Percentiles rank a stretch among this genome's conserved stretches.
Conservation (phyloP, 2,113 vertebrate genomes). For the Cricetomys ansorgei region DNA sequence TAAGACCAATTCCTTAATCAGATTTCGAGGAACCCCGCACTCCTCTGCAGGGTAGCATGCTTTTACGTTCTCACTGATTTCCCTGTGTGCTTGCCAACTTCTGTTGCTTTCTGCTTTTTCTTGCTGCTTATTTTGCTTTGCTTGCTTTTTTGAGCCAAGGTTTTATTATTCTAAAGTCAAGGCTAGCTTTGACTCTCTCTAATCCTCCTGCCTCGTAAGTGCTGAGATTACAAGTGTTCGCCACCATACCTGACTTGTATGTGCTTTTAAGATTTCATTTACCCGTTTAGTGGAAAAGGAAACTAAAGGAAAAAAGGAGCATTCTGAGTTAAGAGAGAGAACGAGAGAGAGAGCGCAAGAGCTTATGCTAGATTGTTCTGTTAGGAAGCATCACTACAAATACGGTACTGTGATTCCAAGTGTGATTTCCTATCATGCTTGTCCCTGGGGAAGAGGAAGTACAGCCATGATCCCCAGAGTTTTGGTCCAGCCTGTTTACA, state of each 20-base stretch:
- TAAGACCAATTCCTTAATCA: neutral
- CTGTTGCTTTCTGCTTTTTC: neutral
- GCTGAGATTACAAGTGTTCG: neutral
- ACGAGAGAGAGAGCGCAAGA: neutral
- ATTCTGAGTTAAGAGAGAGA: neutral
- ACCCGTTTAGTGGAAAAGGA: constrained; percentile 17
- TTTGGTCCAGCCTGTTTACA: neutral
- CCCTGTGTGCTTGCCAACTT: neutral
- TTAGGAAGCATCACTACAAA: constrained; percentile 23
- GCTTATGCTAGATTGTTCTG: neutral
- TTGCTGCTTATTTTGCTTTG: neutral
- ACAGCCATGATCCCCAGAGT: neutral
- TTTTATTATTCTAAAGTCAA: neutral
- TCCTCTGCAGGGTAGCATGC: neutral
- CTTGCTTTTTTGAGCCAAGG: neutral
- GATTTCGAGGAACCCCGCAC: neutral
- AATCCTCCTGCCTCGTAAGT: neutral
- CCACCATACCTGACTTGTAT: neutral
- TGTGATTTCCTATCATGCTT: neutral
- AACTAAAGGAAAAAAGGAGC: constrained; percentile 22
- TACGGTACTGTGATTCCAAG: neutral
- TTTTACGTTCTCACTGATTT: neutral
- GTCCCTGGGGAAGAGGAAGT: neutral
- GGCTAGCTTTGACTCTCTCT: neutral
- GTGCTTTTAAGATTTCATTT: constrained; percentile 34